Conservation (phyloP, 2,113 vertebrate genomes). For the Puffinus mauretanicus region DNA sequence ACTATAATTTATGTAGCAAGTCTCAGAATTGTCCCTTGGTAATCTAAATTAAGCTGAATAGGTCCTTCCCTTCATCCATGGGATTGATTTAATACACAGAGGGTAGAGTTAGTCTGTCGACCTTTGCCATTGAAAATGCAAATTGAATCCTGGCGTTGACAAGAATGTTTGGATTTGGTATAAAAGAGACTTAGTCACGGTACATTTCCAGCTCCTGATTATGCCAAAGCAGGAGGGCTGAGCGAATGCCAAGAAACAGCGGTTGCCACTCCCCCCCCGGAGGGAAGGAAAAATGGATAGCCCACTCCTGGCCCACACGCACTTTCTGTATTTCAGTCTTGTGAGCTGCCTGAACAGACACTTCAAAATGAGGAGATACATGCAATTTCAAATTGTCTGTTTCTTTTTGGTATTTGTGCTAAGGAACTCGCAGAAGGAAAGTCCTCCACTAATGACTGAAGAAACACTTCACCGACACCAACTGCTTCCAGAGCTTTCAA, state of each 20-base stretch:
- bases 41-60: conserved; percentile 31
- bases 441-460: neutral
- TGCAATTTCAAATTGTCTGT: neutral
- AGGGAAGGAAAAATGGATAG: conserved; percentile 18
- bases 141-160: conserved; percentile 26
- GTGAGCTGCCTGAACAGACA: neutral
- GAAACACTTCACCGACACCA: neutral
- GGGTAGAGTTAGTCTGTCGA: neutral
- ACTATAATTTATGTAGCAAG: neutral
- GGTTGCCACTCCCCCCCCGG: neutral
- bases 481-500: neutral
- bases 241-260: neutral
- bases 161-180: conserved; percentile 37
- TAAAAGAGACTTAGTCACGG: conserved; percentile 42
- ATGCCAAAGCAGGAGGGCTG: conserved; percentile 43
- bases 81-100: conserved; percentile 18
- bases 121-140: conserved; percentile 10
- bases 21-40: conserved; percentile 22
- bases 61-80: conserved; percentile 2
- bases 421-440: neutral
- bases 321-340: neutral
- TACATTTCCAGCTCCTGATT: conserved; percentile 60
- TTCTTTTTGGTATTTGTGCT: neutral
- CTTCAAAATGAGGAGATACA: neutral
- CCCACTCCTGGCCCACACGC: neutral